A percentile compares a stretch with the other conserved stretches of the same genome.
Conservation (phyloP, 2,888 invertebrate species). For the Tortricodes alternella region DNA sequence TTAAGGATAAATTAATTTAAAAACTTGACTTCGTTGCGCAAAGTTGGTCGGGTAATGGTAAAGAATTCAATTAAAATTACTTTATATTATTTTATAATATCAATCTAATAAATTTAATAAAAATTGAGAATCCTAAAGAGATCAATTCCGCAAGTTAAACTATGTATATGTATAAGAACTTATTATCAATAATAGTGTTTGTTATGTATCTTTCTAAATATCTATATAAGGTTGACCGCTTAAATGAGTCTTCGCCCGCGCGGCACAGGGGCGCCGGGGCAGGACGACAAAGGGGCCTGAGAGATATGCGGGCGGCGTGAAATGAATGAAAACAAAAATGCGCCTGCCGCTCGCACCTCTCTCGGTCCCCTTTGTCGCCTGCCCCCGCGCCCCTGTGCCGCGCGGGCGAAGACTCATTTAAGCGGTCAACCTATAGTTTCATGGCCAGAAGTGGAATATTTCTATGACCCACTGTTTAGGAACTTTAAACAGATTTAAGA, state of each 20-base stretch:
- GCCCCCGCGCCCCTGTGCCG: too few species aligned
- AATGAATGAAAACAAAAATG: too few species aligned
- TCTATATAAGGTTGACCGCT: too few species aligned
- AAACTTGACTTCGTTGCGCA: slow-evolving; percentile 42
- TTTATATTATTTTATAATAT: slow-evolving; percentile 14
- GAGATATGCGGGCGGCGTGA: too few species aligned
- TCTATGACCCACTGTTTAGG: slow-evolving; percentile 32
- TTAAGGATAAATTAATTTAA: slow-evolving; percentile 21
- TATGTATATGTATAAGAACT: slow-evolving; percentile 27
- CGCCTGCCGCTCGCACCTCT: too few species aligned
- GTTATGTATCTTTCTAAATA: slow-evolving; percentile 13
- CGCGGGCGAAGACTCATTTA: too few species aligned
- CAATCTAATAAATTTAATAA: slow-evolving; percentile 31
- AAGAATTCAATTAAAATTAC: slow-evolving; percentile 15
- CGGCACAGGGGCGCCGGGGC: too few species aligned
- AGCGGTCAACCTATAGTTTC: too few species aligned
- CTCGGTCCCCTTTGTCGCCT: too few species aligned
- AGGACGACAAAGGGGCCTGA: too few species aligned
- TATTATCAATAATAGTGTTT: slow-evolving; percentile 21
- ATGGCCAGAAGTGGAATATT: slow-evolving; percentile 22
- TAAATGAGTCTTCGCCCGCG: too few species aligned
- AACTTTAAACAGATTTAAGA: slow-evolving; percentile 36
- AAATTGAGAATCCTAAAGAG: slow-evolving; percentile 43
- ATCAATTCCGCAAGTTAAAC: slow-evolving; percentile 44
- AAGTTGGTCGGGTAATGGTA: slow-evolving; percentile 39